Evolutionary conservation across 2,888 invertebrate species (phyloP).

Genomic region (Caenorhabditis uteleia): DNA sequence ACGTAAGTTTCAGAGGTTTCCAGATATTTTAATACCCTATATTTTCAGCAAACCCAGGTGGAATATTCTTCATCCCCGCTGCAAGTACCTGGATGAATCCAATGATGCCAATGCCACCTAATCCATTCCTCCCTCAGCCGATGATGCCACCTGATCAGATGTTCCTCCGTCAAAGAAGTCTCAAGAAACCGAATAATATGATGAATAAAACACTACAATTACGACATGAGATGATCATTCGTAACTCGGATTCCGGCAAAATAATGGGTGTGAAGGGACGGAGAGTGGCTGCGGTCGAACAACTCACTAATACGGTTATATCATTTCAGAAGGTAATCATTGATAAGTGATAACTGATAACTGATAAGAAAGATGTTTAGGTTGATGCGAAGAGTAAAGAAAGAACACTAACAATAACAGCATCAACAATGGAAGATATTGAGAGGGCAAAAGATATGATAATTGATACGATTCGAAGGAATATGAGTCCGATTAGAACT

Average conservation of each 20-base stretch:
- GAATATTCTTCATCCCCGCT: conserved; percentile 60
- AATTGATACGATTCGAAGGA: conserved; percentile 91
- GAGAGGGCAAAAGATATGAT: conserved; percentile 89
- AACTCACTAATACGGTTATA: conserved; percentile 96
- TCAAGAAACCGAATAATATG: conserved; percentile 35
- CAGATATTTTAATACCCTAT: too few species aligned
- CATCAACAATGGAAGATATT: conserved; percentile 89
- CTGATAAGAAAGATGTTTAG: conserved; percentile 8
- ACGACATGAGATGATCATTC: conserved; percentile 91
- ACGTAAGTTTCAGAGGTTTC: conserved; percentile 5
- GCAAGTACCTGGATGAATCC: conserved; percentile 49
- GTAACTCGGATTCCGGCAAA: conserved; percentile 94
- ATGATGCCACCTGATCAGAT: conserved; percentile 44
- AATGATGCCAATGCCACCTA: conserved; percentile 45
- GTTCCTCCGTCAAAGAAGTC: conserved; percentile 41
- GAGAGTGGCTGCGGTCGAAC: conserved; percentile 97
- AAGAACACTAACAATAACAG: conserved; percentile 91
- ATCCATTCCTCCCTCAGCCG: conserved; percentile 45
- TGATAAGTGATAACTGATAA: background rate
- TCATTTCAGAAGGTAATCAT: conserved; percentile 83
- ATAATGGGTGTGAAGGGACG: conserved; percentile 81
- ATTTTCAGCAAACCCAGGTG: conserved; percentile 28
- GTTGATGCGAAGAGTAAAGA: conserved; percentile 93
- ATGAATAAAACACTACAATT: conserved; percentile 75
- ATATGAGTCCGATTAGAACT: conserved; percentile 77